Evolutionary conservation across 2,888 invertebrate species (phyloP), one percentile per base, ranked within the genome.

Genomic region (Drosophila ustulata): DNA sequence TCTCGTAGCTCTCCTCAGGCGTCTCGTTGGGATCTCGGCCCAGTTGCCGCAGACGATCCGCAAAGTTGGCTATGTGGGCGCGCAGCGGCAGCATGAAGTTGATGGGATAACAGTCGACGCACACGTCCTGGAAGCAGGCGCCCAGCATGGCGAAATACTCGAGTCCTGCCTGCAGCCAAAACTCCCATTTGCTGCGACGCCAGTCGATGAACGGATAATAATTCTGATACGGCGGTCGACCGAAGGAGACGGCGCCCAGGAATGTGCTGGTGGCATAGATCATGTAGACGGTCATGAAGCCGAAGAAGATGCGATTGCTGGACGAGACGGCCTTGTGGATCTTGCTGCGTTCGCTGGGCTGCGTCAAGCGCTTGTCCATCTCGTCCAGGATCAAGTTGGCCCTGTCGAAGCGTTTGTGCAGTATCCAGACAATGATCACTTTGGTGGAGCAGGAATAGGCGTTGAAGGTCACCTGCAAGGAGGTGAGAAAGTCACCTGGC

Each of bases 191-290:
- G n/a, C 77, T 73, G 5, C 75, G 71, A 0, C 71, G 73, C 91
- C 91, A 90, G 28, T 91, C 77, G 28, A 90, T 18, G 9, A 65
- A 61, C 0, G 90, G 90, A 57, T 89, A 89, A 47, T 80, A 90
- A 51, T 84, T 72, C 62, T 89, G 88, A 51, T 88, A 90, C 3
- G 86, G 88, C 0, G 91, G 90, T 4, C 75, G 64, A 2, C 88
- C 89, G 9, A 59, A 68, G 0, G 62, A 13, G 4, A 86, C 66
- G 0, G 90, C 71, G 8, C 75, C 71, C 3, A 89, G 28, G n/a
- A 84, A 81, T 0, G 89, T 85, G 5, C 45, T 77, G 2, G 71
- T 80, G 1, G 84, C 80, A 45, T 89, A 91, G 0, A 66, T 4
- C n/a, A 80, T 30, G 43, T 88, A 90, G 3, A 82, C 59, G 3